Evolutionary conservation across 2,797 vertebrate species (phyloP).

Genomic region (Coregonus ussuriensis): DNA sequence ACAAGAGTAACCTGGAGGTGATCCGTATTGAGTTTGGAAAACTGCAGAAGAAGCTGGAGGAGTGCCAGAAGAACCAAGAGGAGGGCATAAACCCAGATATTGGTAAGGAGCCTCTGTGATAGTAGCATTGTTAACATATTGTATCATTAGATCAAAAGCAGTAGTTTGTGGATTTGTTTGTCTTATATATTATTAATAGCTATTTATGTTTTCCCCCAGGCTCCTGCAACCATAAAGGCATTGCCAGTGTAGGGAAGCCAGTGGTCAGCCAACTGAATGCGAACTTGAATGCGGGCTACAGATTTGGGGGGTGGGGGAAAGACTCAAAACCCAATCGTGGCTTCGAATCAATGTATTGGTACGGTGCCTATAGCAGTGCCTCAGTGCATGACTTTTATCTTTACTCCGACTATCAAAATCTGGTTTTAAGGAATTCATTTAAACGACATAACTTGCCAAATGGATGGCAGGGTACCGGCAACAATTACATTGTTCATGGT

Average conservation of each 20-base stretch:
- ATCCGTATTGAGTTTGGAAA: conserved; percentile 71
- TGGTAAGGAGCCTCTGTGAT: conserved; percentile 41
- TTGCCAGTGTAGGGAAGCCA: conserved; percentile 63
- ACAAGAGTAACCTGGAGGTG: conserved; percentile 70
- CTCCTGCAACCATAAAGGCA: conserved; percentile 71
- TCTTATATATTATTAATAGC: neutral
- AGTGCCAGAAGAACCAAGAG: conserved; percentile 65
- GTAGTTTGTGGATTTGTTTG: neutral
- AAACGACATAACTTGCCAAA: rapidly evolving
- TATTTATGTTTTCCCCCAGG: conserved; percentile 50
- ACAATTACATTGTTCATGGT: conserved; percentile 63
- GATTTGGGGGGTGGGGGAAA: conserved; percentile 66
- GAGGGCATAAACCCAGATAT: conserved; percentile 56
- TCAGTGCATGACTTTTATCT: conserved; percentile 37
- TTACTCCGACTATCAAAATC: conserved; percentile 57
- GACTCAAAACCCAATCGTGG: conserved; percentile 65
- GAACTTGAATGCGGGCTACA: conserved; percentile 39
- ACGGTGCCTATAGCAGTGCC: conserved; percentile 26
- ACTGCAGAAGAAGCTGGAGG: conserved; percentile 72
- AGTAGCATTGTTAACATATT: no score
- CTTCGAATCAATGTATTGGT: conserved; percentile 65
- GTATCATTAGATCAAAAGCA: neutral
- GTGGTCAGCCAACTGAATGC: conserved; percentile 59
- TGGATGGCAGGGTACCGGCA: conserved; percentile 35
- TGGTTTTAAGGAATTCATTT: conserved; percentile 51